Evolutionary conservation across 2,888 invertebrate species (phyloP), one percentile per base, ranked within the genome.

Genomic region (Dasysyrphus tricinctus): DNA sequence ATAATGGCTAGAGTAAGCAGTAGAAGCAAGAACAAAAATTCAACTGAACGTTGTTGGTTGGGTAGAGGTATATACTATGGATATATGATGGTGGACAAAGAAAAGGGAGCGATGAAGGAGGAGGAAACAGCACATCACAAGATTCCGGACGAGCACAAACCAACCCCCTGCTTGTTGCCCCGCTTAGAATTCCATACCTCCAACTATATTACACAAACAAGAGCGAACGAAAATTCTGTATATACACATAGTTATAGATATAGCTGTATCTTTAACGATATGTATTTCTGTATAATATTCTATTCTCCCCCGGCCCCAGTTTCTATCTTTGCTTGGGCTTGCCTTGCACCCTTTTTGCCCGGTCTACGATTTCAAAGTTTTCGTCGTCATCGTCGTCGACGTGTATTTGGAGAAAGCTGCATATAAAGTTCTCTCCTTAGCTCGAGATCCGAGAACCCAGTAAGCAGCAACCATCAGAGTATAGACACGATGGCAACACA

Each of bases 321-420:
- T 65, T 63, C 59, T 44, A 39, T 39, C 49, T 75, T 82, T 51
- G 72, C 61, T 84, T 70, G 54, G 65, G 80, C 72, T 78, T 77
- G 69, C 69, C 19, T 65, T 67, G 85, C 81, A 86, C 85, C 86
- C 86, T 79, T 86, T 85, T 81, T 81, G 74, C 81, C 77, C 85
- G 81, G 85, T 85, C 85, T 86, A 86, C 86, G 69, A 82, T 82
- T 86, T 86, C 86, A 86, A 82, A 86, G 86, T 86, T 86, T 86
- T 86, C 86, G 82, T 65, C 80, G 70, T 65, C 85, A 63, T 65
- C 74, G 78, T 63, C 77, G 77, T 77, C 72, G 73, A 54, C 57
- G 77, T 81, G 74, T 81, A 75, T 75, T 73, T 24, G 54, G 86
- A 86, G 86, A 86, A 86, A 82, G 82, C 86, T 86, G 86, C 86